Base-by-base conservation (phyloP, 2,113 vertebrate genomes). In the Hippopotamus amphibius region DNA sequence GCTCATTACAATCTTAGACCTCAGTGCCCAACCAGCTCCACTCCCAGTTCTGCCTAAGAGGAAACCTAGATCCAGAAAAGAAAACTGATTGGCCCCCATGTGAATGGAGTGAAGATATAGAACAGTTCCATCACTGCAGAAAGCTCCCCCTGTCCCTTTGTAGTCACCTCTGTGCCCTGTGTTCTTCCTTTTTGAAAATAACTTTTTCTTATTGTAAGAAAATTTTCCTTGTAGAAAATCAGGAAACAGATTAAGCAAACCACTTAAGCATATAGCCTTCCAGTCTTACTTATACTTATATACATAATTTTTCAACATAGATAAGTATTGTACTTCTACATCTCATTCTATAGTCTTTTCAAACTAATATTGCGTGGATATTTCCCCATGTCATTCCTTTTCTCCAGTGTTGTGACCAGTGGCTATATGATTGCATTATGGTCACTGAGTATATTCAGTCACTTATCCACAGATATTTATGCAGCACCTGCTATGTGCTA, bases 51-150 rank as follows among this genome's bases (percentile, higher is more conserved):
- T 61, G 65, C 83, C 37, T 0, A 74, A 53, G 30, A 13, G 28
- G 82, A 50, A n/a, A 30, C 33, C 2, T 0, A 41, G 17, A 12
- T 21, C 82, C 55, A 11, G 50, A 53, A 87, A 11, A 15, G 68
- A 37, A 69, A 66, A 72, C 4, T 10, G 17, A 28, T 4, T n/a
- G 2, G 0, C 26, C 43, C 71, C 26, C 9, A 0, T 2, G 21
- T 33, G 71, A 30, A 19, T 41, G 21, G 21, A 46, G 6, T 41
- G 48, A 48, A n/a, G 68, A 46, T 17, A 5, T 0, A 55, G 50
- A 37, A 8, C 26, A 26, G 61, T n/a, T n/a, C 53, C 2, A 2
- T 61, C 77, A 37, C 57, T 22, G 28, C 43, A 2, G 5, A 22
- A 69, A 33, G 61, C 30, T 59, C 66, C 48, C 48, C 48, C 2